Conservation (phyloP, 1,140 invertebrate species). For the Drosophila jambulina region DNA sequence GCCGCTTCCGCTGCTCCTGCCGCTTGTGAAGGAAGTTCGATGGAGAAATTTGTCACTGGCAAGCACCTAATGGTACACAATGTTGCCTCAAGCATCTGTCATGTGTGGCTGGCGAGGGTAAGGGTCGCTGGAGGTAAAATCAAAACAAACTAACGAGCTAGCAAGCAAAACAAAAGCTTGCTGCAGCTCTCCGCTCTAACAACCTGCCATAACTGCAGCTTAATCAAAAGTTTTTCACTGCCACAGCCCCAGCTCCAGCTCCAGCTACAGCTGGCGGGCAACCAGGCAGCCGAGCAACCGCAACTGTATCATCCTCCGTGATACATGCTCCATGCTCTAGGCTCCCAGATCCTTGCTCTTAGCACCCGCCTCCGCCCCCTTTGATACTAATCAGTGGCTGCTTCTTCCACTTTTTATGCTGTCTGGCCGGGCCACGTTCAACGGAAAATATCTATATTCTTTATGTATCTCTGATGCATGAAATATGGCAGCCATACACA, state of each 20-base stretch:
- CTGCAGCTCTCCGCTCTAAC: conserved; percentile 55
- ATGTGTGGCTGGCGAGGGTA: conserved; percentile 10
- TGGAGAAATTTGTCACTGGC: conserved; percentile 74
- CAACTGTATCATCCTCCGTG: conserved; percentile 43
- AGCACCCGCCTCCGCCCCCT: conserved; percentile 30
- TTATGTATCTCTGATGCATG: conserved; percentile 68
- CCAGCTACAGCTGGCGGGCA: conserved; percentile 51
- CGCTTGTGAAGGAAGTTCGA: conserved; percentile 25
- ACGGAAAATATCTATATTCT: conserved; percentile 44
- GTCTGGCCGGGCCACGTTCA: conserved; percentile 48
- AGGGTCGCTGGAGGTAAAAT: conserved; percentile 43
- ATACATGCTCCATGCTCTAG: conserved; percentile 7
- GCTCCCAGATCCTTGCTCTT: conserved; percentile 14
- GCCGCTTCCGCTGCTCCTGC: conserved; percentile 14
- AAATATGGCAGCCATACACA: conserved; percentile 74
- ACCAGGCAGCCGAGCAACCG: conserved; percentile 46
- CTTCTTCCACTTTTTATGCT: conserved; percentile 65
- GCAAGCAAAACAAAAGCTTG: conserved; percentile 80
- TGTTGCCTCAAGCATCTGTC: conserved; percentile 57
- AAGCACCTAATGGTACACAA: conserved; percentile 61
- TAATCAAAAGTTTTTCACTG: conserved; percentile 83
- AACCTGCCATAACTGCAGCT: conserved; percentile 83
- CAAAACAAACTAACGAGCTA: conserved; percentile 81
- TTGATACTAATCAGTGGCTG: conserved; percentile 78
- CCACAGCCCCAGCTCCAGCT: conserved; percentile 15